phyloP scores from a whole-genome alignment of 2,888 invertebrate genomes.

The Cosmia trapezina region DNA sequence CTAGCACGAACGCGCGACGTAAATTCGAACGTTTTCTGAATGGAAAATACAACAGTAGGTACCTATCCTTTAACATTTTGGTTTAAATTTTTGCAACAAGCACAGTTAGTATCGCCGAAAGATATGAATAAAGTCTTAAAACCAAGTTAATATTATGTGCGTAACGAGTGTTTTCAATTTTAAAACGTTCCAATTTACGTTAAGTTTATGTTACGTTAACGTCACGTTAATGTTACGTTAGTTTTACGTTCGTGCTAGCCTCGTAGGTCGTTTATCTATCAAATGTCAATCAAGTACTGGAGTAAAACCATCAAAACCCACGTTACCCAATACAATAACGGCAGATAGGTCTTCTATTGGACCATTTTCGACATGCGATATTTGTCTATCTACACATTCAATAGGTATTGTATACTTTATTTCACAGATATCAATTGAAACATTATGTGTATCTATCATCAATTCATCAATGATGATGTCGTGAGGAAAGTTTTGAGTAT shows the following conservation, averaged over 20 bases:
- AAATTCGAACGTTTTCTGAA: not conserved
- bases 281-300: slow-evolving; percentile 6
- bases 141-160: not conserved
- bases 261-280: slow-evolving; percentile 1
- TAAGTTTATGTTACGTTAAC: too few relatives aligned
- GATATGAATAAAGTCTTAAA: not conserved
- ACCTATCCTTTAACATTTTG: not conserved
- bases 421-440: too few relatives aligned
- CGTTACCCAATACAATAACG: slow-evolving; percentile 5
- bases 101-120: not conserved
- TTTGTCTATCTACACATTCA: too few relatives aligned
- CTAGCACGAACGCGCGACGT: too few relatives aligned
- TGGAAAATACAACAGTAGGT: too few relatives aligned
- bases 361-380: not conserved
- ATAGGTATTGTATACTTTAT: too few relatives aligned
- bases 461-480: too few relatives aligned
- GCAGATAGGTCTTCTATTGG: not conserved
- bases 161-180: not conserved
- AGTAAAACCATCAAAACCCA: not conserved
- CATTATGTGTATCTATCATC: too few relatives aligned
- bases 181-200: too few relatives aligned
- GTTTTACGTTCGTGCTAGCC: not conserved
- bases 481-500: too few relatives aligned
- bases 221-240: too few relatives aligned
- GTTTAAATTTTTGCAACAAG: not conserved